These are phyloP conservation scores for Geotrupes spiniger DNA, from an alignment of 2,888 invertebrate species.

Conservation along the genomic window DNA sequence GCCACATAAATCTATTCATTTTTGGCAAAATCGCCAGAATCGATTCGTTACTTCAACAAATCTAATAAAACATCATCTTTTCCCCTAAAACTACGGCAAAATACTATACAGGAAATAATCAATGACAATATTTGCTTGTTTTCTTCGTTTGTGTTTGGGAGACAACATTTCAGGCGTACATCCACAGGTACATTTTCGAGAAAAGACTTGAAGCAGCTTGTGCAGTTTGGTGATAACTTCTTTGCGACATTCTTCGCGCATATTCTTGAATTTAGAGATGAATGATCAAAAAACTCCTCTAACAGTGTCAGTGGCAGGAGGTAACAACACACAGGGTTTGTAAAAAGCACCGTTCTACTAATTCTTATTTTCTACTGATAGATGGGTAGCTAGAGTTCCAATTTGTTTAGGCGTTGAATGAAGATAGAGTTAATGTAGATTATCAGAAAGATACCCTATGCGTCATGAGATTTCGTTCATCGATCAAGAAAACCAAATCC, in stretches of 20 bases:
- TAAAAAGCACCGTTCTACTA: too few species aligned
- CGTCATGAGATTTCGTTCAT: too few species aligned
- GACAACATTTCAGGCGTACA: constrained; percentile 8
- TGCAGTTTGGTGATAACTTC: constrained; percentile 27
- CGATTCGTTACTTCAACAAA: constrained; percentile 26
- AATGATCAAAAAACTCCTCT: constrained; percentile 33
- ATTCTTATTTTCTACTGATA: too few species aligned
- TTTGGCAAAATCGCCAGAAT: constrained; percentile 25
- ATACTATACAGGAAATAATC: constrained; percentile 16
- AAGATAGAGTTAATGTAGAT: too few species aligned
- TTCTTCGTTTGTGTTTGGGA: too few species aligned
- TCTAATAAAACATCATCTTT: constrained; percentile 10
- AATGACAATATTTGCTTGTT: constrained; percentile 9
- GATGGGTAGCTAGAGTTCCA: too few species aligned
- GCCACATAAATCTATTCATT: constrained; percentile 25
- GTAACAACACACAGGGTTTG: constrained; percentile 33
- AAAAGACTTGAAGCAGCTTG: too few species aligned
- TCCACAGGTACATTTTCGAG: constrained; percentile 11
- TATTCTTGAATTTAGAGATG: constrained; percentile 32
- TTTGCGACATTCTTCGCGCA: constrained; percentile 31
- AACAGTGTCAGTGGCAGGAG: constrained; percentile 22
- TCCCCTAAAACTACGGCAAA: constrained; percentile 26
- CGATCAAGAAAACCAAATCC: too few species aligned
- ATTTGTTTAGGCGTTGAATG: too few species aligned
- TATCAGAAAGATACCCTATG: too few species aligned